Conservation (phyloP, 2,797 vertebrate genomes). For the Urosaurus nigricauda region DNA sequence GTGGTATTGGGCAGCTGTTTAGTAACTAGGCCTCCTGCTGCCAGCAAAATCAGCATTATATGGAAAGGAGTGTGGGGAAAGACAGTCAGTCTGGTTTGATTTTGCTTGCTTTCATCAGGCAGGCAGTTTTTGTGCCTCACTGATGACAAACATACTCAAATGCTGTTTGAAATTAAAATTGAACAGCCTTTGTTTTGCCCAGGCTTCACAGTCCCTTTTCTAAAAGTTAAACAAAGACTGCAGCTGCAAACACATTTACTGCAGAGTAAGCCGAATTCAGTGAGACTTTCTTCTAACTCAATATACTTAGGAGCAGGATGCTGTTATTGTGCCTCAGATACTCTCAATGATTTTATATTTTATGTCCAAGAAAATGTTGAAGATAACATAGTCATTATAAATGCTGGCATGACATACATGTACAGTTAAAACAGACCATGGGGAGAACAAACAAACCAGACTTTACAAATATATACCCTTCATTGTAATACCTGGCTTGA, state of each 20-base stretch:
- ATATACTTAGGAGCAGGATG: neutral
- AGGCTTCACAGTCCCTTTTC: neutral
- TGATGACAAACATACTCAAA: neutral
- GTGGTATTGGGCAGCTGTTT: neutral
- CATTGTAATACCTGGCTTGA: neutral
- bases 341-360: neutral
- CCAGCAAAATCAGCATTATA: neutral
- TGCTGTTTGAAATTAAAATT: accelerated
- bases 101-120: neutral
- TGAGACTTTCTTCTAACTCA: neutral
- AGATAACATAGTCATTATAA: neutral
- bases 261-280: neutral
- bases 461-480: accelerated
- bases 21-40: neutral
- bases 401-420: neutral
- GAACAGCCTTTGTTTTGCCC: accelerated
- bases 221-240: neutral
- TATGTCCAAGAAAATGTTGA: neutral
- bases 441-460: neutral
- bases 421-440: neutral
- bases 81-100: neutral
- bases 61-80: neutral
- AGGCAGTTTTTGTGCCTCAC: neutral
- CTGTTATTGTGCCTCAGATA: neutral
- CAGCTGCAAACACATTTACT: constrained; percentile 13